These are phyloP conservation scores for Ceyx cyanopectus DNA, from an alignment of 2,113 vertebrate species.

Conservation along the genomic window DNA sequence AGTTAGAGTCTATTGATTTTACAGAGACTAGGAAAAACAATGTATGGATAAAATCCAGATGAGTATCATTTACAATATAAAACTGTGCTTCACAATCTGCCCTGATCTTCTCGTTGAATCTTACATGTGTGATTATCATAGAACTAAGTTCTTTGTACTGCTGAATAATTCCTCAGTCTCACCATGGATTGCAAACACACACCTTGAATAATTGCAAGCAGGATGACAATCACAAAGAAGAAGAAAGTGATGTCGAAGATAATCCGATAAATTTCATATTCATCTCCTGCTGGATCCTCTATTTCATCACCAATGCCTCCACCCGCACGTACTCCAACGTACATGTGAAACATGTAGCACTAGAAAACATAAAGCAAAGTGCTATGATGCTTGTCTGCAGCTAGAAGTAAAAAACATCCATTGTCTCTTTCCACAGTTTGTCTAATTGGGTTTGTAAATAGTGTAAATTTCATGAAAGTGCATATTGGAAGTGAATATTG, in stretches of 20 bases:
- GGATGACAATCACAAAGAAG: constrained; percentile 98
- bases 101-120: background rate
- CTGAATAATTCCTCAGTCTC: background rate
- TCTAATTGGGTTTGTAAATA: background rate
- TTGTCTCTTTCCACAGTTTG: background rate
- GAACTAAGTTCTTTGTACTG: background rate
- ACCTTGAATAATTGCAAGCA: constrained; percentile 98
- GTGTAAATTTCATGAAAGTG: background rate
- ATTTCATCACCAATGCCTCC: constrained; percentile 97
- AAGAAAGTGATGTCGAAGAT: constrained; percentile 99
- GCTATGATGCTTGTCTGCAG: background rate
- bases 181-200: background rate
- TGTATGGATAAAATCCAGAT: background rate
- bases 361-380: constrained; percentile 55
- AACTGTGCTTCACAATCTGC: background rate
- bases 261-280: constrained; percentile 98
- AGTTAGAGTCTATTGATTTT: background rate
- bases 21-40: background rate
- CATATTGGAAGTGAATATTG: background rate
- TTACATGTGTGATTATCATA: background rate
- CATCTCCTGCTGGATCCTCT: constrained; percentile 94
- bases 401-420: background rate
- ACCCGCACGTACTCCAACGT: constrained; percentile 93
- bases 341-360: constrained; percentile 99
- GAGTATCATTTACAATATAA: background rate